Base-by-base conservation (phyloP, 2,888 invertebrate species). In the Drosophila dives region DNA sequence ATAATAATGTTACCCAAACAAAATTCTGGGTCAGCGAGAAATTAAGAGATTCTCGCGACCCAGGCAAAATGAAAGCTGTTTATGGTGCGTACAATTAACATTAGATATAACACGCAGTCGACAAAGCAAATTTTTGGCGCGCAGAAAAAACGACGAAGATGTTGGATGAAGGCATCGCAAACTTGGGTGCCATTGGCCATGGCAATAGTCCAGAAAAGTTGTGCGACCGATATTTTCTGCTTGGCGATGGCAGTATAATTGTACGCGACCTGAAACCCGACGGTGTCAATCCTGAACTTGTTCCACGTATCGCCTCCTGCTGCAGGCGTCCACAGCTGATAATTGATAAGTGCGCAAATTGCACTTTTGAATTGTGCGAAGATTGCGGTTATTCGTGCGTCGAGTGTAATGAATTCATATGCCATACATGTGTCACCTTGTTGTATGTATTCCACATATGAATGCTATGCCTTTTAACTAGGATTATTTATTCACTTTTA, bases 341-440 rank as follows among this genome's bases (percentile, higher is more conserved):
- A 11, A 88, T 84, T 36, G 82, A 71, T 34, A 58, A 61, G 15
- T 91, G 91, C 20, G 59, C 49, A 2, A 90, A 90, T 54, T 91
- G 91, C 50, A 67, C 76, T 15, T 83, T 85, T 34, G 77, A 81
- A 4, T 66, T 91, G 36, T 91, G 91, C 54, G 91, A 91, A 64
- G 90, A 86, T 48, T 91, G 91, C 55, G 91, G 91, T 2, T 90
- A 84, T 56, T 92, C 91, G 1, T 91, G 91, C 55, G 45, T 63
- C 2, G 91, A 91, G 17, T 91, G 91, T 72, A 68, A 54, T 0
- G 54, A 72, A 0, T 91, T 91, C 26, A 73, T 92, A 5, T 91
- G 91, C 63, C 87, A 81, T 63, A 75, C 80, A 5, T 91, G 91
- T 64, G 90, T 92, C 1, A 80, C 82, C 8, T 20, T 91, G 32